Evolutionary conservation across 2,888 invertebrate species (phyloP), one percentile per base, ranked within the genome.

Genomic region (Troides oblongomaculatus): DNA sequence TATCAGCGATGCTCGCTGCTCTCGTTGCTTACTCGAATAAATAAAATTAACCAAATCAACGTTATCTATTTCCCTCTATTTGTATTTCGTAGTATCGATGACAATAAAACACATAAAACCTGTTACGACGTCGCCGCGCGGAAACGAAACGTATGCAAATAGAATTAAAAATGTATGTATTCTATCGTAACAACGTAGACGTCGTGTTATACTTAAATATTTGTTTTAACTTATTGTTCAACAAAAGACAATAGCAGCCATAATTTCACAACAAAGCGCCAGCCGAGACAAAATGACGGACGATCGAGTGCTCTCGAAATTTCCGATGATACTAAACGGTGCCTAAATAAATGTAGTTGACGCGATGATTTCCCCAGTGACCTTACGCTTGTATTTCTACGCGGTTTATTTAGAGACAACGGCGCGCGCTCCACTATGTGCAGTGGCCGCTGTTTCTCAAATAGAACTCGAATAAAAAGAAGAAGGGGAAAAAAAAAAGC

Each of bases 391-490:
- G 69, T 62, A 66, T 66, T 65, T 66, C 58, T 62, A 36, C 46
- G 21, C 14, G 58, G 65, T 65, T 62, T 69, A 69, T 69, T 69
- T 69, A 62, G 65, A 57, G 69, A 65, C 64, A 57, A 46, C 58
- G 50, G 59, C 63, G 66, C 62, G 53, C 65, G 69, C 65, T 62
- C 65, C 59, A 12, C 63, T 58, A 63, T 64, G 39, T 70, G 62
- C 66, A 69, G 53, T 57, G 62, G 62, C 36, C 66, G 62, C 59
- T 68, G 39, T 39, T 50, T 70, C 69, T 70, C 58, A 70, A 70
- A 70, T 70, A 70, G 66, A 70, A 58, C 23, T 57, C 62, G 50
- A 62, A 63, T 62, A 46, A 43, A 36, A 70, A 64, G 64, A 69
- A 57, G 0, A 56, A 18, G n/a, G 6, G 2, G 17, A 50, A 50